Evolutionary conservation across 2,797 vertebrate species (phyloP).

Genomic region (Scolopax bukidnonensis): DNA sequence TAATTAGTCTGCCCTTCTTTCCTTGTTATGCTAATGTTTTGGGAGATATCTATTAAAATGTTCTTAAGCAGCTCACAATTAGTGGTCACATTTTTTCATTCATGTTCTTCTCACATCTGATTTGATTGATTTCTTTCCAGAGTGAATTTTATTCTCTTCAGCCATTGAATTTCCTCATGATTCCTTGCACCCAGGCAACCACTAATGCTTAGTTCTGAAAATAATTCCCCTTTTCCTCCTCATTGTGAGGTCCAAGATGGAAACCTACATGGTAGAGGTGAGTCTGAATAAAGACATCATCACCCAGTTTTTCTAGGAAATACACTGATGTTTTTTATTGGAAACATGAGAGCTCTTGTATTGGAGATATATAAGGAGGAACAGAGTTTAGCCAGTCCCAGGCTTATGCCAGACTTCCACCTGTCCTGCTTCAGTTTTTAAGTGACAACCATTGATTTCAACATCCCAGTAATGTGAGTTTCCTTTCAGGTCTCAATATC

Average conservation of each 20-base stretch:
- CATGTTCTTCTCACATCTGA: background rate
- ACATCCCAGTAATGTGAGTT: background rate
- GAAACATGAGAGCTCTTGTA: background rate
- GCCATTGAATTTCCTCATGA: background rate
- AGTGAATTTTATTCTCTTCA: background rate
- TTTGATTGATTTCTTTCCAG: background rate
- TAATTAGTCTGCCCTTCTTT: background rate
- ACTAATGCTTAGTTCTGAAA: background rate
- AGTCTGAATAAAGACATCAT: background rate
- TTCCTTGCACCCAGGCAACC: background rate
- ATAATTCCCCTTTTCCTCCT: background rate
- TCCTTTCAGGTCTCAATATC: background rate
- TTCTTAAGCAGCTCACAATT: background rate
- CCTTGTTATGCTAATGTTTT: background rate
- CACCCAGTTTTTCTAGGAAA: background rate
- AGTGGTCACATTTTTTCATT: background rate
- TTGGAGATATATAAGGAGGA: background rate
- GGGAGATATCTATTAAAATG: background rate
- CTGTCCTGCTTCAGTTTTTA: background rate
- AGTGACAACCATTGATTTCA: background rate
- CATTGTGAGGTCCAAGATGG: background rate
- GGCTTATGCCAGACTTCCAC: background rate
- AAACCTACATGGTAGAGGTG: background rate
- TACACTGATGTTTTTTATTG: background rate
- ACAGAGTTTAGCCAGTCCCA: background rate